phyloP scores from a whole-genome alignment of 2,797 vertebrate species.

The Phrynocephalus forsythii region DNA sequence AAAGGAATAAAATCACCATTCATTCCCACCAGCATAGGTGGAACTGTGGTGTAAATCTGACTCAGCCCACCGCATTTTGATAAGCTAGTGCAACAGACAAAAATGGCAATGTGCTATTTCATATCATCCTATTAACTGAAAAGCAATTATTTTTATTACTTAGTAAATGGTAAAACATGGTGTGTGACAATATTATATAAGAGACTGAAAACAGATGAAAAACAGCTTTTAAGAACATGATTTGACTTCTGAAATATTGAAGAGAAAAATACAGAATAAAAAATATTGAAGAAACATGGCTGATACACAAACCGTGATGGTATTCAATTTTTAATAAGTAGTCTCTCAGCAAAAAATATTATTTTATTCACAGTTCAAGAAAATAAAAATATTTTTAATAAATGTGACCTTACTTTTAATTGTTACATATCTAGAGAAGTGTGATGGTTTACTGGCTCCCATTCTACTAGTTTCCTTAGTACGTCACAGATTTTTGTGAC shows the following conservation, averaged over 20 bases:
- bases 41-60: background rate
- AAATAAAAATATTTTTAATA: background rate
- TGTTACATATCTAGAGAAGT: slow-evolving; percentile 68
- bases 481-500: background rate
- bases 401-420: slow-evolving; percentile 62
- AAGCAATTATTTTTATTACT: background rate
- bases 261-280: background rate
- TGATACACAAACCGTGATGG: background rate
- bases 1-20: background rate
- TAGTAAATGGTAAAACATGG: background rate
- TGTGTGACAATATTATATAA: background rate
- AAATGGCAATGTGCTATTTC: background rate
- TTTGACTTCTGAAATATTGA: background rate
- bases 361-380: slow-evolving; percentile 4
- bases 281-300: background rate
- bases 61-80: slow-evolving; percentile 30
- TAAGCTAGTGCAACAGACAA: background rate
- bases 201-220: background rate
- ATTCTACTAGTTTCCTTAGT: background rate
- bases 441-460: background rate
- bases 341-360: background rate
- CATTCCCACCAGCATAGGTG: background rate
- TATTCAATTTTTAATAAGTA: background rate
- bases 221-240: background rate
- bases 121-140: background rate